Conservation (phyloP, 2,113 vertebrate species). For the Pelmatolapia mariae region DNA sequence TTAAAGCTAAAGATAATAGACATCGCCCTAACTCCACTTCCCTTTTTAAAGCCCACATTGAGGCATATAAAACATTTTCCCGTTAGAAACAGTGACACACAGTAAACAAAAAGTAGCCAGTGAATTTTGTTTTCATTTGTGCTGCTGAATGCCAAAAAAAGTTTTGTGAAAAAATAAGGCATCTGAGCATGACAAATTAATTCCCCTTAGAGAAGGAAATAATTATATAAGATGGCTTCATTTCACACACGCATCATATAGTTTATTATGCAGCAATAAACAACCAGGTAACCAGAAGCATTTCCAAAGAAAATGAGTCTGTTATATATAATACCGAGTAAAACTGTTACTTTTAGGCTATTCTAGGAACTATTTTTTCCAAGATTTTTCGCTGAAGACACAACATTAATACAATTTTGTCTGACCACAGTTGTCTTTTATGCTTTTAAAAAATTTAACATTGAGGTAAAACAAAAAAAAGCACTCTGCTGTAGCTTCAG, state of each 20-base stretch:
- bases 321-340: neutral
- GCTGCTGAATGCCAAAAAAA: neutral
- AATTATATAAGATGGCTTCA: neutral
- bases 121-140: neutral
- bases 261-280: neutral
- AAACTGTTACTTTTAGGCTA: neutral
- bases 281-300: neutral
- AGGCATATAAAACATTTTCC: neutral
- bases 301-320: neutral
- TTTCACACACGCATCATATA: neutral
- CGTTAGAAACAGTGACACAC: neutral
- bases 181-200: neutral
- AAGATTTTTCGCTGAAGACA: neutral
- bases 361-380: neutral
- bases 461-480: neutral
- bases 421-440: neutral
- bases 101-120: neutral
- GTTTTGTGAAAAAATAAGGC: neutral
- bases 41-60: neutral
- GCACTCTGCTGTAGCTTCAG: neutral
- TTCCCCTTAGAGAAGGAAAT: neutral
- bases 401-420: neutral
- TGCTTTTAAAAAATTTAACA: neutral
- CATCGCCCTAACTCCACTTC: neutral
- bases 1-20: neutral